Evolutionary conservation across 1,140 invertebrate species (phyloP), one percentile per base, ranked within the genome.

Genomic region (Limonius californicus): DNA sequence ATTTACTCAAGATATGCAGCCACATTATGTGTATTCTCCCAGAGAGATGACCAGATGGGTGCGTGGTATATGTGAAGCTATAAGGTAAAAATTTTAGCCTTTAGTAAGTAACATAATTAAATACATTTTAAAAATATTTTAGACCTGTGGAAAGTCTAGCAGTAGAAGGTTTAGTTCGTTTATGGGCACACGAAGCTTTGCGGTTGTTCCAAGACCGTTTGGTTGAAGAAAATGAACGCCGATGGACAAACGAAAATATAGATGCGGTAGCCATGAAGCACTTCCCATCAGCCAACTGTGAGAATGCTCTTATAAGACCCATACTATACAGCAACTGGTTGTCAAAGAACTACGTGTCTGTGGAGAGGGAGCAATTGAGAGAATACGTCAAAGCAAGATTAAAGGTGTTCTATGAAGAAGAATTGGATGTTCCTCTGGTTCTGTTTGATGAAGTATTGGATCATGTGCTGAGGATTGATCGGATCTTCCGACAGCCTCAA

Each of bases 1-100:
- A 54, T 99, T 99, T 76, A 99, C 97, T 0, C 97, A 99, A 81
- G 98, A 99, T 77, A 99, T 99, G 94, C 98, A 99, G 78, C 98
- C 98, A 0, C 98, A 99, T 78, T 99, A 99, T 76, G 95, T 99
- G 0, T 99, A 99, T 80, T 98, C 95, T 63, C 98, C 98, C n/a
- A 85, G 98, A 77, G 98, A 99, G 81, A 95, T 99, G 92, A 99
- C 98, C 0, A 80, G 98, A 63, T 99, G 98, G 98, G 97, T 99
- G 3, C 83, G 98, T 50, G 98, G 98, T 62, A 99, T 99, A 63
- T 98, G 95, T 78, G 98, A 99, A 81, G 97, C 97, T 1, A 97
- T 99, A 57, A 80, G 84, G 83, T 85, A 72, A 64, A 35, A 4
- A 4, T 50, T 18, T 2, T 18, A 50, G n/a, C 12, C 2, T 43